phyloP scores from a whole-genome alignment of 1,140 invertebrate species.

The Macrosteles quadrilineatus region DNA sequence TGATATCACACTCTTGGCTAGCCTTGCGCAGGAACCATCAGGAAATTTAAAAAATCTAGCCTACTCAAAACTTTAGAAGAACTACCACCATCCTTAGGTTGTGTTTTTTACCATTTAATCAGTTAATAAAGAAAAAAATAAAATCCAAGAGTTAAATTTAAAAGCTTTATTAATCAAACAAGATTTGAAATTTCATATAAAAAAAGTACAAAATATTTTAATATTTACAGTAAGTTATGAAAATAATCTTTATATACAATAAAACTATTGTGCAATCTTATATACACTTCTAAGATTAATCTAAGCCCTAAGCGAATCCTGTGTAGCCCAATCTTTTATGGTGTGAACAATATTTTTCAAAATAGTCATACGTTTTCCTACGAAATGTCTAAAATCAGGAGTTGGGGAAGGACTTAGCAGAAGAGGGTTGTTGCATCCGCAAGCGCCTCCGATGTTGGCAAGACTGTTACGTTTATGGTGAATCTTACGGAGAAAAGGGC shows the following conservation, averaged over 20 bases:
- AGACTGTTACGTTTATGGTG: no score
- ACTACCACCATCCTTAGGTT: no score
- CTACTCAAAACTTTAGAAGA: no score
- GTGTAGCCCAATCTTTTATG: background rate
- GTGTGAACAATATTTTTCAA: constrained; percentile 9
- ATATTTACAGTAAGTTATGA: background rate
- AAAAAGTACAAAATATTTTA: background rate
- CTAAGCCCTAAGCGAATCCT: background rate
- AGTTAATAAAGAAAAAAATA: background rate
- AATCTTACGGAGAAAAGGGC: background rate
- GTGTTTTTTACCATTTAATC: no score
- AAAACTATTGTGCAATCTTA: no score
- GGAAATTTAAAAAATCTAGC: no score
- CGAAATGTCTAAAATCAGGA: background rate
- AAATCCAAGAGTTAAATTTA: background rate
- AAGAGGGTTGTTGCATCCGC: background rate
- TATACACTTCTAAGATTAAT: no score
- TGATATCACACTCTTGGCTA: no score
- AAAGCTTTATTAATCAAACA: background rate
- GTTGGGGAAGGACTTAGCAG: background rate
- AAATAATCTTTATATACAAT: no score
- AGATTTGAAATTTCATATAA: background rate
- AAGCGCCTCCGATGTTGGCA: background rate
- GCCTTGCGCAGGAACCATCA: no score
- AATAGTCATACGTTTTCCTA: background rate